phyloP scores from a whole-genome alignment of 2,113 vertebrate species.

The Glaucidium brasilianum region DNA sequence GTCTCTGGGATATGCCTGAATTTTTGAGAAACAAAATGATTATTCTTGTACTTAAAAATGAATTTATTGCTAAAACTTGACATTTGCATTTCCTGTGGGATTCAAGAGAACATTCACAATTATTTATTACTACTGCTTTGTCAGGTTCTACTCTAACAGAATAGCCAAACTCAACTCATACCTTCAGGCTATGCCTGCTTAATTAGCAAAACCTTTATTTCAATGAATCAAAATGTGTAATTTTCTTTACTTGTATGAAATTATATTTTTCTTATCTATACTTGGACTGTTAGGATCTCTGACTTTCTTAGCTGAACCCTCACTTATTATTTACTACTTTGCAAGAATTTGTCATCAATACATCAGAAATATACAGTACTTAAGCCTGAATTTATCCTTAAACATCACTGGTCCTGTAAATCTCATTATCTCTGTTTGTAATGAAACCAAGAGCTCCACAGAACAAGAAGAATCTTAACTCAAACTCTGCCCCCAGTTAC shows the following conservation, averaged over 20 bases:
- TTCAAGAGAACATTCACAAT: neutral
- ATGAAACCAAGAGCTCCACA: neutral
- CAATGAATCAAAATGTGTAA: neutral
- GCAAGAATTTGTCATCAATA: neutral
- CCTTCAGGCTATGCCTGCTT: neutral
- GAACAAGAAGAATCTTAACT: neutral
- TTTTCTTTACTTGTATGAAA: neutral
- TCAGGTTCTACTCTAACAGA: neutral
- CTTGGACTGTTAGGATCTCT: neutral
- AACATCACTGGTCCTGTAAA: neutral
- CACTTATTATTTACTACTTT: neutral
- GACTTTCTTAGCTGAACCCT: neutral
- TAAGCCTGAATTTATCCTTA: neutral
- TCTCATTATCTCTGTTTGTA: neutral
- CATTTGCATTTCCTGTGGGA: neutral
- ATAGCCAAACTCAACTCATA: neutral
- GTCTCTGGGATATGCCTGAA: slow-evolving; percentile 8
- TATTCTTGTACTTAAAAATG: slow-evolving; percentile 31
- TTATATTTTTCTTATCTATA: neutral
- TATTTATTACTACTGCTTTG: neutral
- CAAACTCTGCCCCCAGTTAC: neutral
- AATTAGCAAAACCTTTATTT: neutral
- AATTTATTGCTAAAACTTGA: neutral
- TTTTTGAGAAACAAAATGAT: slow-evolving; percentile 12
- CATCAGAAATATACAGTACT: neutral